Evolutionary conservation across 2,113 vertebrate genomes (phyloP).

Genomic region (Plotosus lineatus): DNA sequence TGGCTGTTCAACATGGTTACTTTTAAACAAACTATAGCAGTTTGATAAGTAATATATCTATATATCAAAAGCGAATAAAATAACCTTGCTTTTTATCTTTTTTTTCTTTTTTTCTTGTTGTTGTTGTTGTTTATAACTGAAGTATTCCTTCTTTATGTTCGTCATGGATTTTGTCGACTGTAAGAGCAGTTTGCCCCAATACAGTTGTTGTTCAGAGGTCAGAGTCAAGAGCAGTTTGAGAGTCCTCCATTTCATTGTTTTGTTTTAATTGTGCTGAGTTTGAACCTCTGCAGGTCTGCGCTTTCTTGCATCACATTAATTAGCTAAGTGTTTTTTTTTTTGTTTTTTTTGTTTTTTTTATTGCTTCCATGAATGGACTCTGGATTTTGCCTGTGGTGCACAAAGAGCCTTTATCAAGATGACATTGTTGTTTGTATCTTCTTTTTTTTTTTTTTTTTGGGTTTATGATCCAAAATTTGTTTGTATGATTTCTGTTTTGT

Average conservation of each 20-base stretch:
- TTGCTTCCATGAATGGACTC: conserved; percentile 71
- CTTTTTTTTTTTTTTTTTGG: no score
- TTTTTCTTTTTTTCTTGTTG: conserved; percentile 59
- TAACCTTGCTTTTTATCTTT: no score
- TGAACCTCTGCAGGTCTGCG: conserved; percentile 73
- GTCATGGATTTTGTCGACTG: conserved; percentile 60
- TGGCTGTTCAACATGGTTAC: conserved; percentile 73
- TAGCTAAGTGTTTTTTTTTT: conserved; percentile 72
- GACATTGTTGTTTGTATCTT: conserved; percentile 84
- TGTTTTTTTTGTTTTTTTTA: conserved; percentile 66
- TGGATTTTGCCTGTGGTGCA: conserved; percentile 71
- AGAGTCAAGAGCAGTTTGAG: conserved; percentile 79
- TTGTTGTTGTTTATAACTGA: conserved; percentile 50
- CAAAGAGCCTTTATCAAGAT: conserved; percentile 80
- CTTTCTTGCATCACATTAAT: conserved; percentile 35
- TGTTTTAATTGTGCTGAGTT: conserved; percentile 80
- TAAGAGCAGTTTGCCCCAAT: conserved; percentile 39
- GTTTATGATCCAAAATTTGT: conserved; percentile 90
- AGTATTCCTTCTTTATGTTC: conserved; percentile 61
- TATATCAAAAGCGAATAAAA: conserved; percentile 72
- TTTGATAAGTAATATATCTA: conserved; percentile 83
- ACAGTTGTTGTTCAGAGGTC: conserved; percentile 64
- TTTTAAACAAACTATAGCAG: conserved; percentile 80
- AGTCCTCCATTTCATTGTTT: conserved; percentile 84
- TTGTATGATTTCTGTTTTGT: conserved; percentile 74